These are phyloP conservation scores for Trissolcus basalis DNA, from an alignment of 1,140 invertebrate species.

Conservation along the genomic window DNA sequence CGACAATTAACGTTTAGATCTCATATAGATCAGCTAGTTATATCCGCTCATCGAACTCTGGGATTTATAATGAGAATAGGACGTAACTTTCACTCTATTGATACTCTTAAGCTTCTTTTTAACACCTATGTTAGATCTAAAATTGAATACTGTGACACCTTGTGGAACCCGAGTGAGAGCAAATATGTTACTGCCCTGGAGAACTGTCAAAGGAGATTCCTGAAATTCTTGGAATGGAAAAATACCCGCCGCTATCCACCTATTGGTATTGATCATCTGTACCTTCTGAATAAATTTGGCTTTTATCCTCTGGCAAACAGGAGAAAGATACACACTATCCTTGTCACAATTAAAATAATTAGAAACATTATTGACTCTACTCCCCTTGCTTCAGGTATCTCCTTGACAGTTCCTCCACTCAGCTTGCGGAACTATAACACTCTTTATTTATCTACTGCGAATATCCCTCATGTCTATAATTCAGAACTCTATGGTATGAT, in stretches of 20 bases:
- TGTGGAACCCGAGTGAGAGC: not conserved
- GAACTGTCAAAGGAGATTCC: not conserved
- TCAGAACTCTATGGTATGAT: too few species aligned
- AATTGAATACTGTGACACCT: not conserved
- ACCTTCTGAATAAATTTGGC: not conserved
- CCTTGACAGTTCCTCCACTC: too few species aligned
- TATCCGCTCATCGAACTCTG: not conserved
- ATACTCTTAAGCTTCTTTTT: not conserved
- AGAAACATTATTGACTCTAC: not conserved
- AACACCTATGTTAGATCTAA: not conserved
- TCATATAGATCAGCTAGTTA: not conserved
- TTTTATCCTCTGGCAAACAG: not conserved
- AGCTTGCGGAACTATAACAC: too few species aligned
- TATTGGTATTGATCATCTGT: not conserved
- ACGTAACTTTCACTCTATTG: not conserved
- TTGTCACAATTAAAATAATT: not conserved
- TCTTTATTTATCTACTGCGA: too few species aligned
- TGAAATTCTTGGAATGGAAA: not conserved
- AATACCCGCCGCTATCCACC: not conserved
- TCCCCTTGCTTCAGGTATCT: too few species aligned
- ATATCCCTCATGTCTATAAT: too few species aligned
- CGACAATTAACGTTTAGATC: not conserved
- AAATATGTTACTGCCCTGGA: not conserved
- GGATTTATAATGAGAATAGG: not conserved
- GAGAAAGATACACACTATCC: not conserved